Percentiles rank a stretch among this genome's conserved stretches.
Conservation (phyloP, 1,140 invertebrate genomes). For the Drosophila navojoa region DNA sequence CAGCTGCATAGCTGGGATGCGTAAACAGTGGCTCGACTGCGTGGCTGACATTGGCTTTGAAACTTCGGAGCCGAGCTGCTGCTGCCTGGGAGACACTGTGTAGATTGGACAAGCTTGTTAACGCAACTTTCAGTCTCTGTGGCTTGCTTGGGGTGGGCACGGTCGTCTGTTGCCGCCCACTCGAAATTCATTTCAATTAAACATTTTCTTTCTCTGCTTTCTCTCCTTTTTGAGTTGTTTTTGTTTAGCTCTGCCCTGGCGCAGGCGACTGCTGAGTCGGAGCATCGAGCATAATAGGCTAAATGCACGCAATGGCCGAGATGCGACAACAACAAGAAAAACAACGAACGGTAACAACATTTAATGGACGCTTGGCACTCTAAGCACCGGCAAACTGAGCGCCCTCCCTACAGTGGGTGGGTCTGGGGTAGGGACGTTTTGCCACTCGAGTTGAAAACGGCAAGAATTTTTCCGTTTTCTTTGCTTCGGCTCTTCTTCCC, state of each 20-base stretch:
- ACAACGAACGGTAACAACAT: conserved; percentile 33
- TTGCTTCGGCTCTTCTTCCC: conserved; percentile 8
- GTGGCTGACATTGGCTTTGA: conserved; percentile 17
- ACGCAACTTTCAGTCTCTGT: conserved; percentile 54
- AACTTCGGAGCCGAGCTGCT: background rate
- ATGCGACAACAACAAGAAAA: conserved; percentile 17
- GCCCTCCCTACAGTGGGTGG: background rate
- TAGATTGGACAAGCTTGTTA: conserved; percentile 3
- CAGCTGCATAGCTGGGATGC: conserved; percentile 66
- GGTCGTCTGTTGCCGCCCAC: conserved; percentile 18
- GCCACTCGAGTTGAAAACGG: conserved; percentile 67
- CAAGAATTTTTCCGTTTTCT: conserved; percentile 29
- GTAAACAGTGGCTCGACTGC: conserved; percentile 52
- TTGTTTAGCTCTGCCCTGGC: background rate
- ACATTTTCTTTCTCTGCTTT: conserved; percentile 38
- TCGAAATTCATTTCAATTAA: conserved; percentile 73
- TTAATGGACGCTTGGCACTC: conserved; percentile 60
- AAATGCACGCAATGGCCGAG: conserved; percentile 24
- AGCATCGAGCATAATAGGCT: conserved; percentile 20
- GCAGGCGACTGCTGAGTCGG: conserved; percentile 32
- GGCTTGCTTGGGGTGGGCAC: conserved; percentile 19
- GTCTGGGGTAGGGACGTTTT: conserved; percentile 29
- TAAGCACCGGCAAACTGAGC: conserved; percentile 50
- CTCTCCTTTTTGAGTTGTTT: no score
- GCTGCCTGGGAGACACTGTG: background rate